Percentiles rank a stretch among this genome's conserved stretches.
These are phyloP conservation scores for Leptobrachium leishanense DNA, from an alignment of 2,113 vertebrate species.

Conservation along the genomic window DNA sequence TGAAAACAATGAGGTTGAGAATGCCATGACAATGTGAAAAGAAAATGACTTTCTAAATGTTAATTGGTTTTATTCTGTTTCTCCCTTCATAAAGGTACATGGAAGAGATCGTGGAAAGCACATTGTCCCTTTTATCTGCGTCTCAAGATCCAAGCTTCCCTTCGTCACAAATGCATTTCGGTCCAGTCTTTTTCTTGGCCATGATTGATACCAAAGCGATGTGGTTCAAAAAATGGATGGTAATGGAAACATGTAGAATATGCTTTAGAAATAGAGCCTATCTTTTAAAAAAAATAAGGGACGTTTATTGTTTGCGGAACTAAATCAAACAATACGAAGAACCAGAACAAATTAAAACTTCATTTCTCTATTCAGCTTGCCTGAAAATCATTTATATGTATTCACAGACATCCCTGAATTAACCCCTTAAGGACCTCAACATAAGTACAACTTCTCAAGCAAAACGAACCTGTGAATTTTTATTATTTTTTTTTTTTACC, in stretches of 20 bases:
- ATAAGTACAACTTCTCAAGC: too few species aligned
- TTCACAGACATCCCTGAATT: too few species aligned
- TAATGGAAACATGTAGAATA: conserved; percentile 58
- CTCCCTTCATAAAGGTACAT: conserved; percentile 77
- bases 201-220: conserved; percentile 86
- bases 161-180: conserved; percentile 68
- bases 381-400: too few species aligned
- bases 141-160: conserved; percentile 62
- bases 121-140: conserved; percentile 81
- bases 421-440: too few species aligned
- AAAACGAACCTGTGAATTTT: too few species aligned
- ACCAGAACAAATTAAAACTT: too few species aligned
- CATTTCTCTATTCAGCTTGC: too few species aligned
- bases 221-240: conserved; percentile 98
- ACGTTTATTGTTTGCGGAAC: too few species aligned
- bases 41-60: neutral
- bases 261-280: too few species aligned
- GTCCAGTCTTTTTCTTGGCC: conserved; percentile 83
- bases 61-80: neutral
- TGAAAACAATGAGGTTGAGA: neutral
- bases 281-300: too few species aligned
- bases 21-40: neutral
- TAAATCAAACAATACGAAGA: too few species aligned
- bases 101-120: conserved; percentile 95
- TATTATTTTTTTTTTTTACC: too few species aligned